Base-by-base conservation (phyloP, 2,113 vertebrate species). In the Patagioenas fasciata region DNA sequence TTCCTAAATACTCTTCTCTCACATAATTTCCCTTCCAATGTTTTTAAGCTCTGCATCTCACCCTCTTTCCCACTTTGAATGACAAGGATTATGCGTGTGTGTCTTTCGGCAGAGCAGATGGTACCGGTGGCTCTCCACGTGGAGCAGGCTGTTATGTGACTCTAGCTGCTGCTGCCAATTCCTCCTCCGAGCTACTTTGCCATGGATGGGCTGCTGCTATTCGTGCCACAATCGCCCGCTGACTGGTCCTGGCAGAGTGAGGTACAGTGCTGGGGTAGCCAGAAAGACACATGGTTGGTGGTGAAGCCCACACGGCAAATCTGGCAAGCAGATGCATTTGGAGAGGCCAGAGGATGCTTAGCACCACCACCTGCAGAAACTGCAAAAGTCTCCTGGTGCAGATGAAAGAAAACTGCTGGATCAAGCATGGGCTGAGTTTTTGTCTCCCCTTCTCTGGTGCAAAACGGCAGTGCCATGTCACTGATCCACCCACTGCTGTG, bases 61-160 rank as follows among this genome's bases (percentile, higher is more conserved):
- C 40, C n/a, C 80, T 36, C 60, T 51, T 74, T 81, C 65, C 81
- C 48, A 80, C 73, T 91, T 61, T 19, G 36, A 95, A 91, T 28
- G 66, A 87, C 28, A 82, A 65, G 83, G 65, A 92, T 40, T 53
- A 57, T 2, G 15, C 72, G 58, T 40, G 31, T 72, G 70, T 85
- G 71, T 72, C 44, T 53, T 85, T 67, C 85, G 79, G 82, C 71
- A 69, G 40, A 91, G 93, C 94, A 96, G 87, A 89, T 87, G 89
- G 89, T 40, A 96, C 90, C 92, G 91, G 79, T 2, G 0, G 84
- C 74, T 85, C 80, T 91, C 84, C 80, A 81, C 7, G 6, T 92
- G 70, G 83, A 38, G 14, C 26, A 18, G 40, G 80, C 89, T 88
- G 88, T 64, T 66, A 57, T 0, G 51, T 48, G 82, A 91, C 75